Conservation (phyloP, 2,797 vertebrate genomes). For the Naso thynnoides region DNA sequence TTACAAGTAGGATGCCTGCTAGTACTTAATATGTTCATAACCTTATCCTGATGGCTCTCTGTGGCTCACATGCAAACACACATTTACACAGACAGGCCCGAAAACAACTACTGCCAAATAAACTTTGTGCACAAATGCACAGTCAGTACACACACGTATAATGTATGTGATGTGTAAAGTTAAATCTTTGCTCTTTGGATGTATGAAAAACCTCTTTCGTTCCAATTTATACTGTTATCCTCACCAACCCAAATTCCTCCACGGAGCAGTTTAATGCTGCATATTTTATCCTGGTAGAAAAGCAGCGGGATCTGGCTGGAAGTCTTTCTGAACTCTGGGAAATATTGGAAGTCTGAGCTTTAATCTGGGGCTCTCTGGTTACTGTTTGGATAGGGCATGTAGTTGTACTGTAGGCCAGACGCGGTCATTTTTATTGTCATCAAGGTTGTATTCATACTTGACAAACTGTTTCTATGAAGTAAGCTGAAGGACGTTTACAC, state of each 20-base stretch:
- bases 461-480: slow-evolving; percentile 46
- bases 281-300: slow-evolving; percentile 51
- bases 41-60: slow-evolving; percentile 28
- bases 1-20: slow-evolving; percentile 55
- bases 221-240: slow-evolving; percentile 49
- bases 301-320: slow-evolving; percentile 49
- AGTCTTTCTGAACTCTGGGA: slow-evolving; percentile 66
- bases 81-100: slow-evolving; percentile 23
- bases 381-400: slow-evolving; percentile 67
- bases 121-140: not conserved
- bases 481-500: slow-evolving; percentile 38
- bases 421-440: slow-evolving; percentile 64
- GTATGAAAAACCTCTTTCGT: slow-evolving; percentile 45
- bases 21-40: slow-evolving; percentile 65
- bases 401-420: slow-evolving; percentile 40
- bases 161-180: slow-evolving; percentile 10
- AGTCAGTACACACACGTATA: slow-evolving; percentile 12
- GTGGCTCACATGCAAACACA: slow-evolving; percentile 28
- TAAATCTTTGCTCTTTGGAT: slow-evolving; percentile 36
- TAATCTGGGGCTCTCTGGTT: slow-evolving; percentile 61
- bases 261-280: slow-evolving; percentile 46
- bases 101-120: slow-evolving; percentile 16
- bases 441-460: slow-evolving; percentile 48
- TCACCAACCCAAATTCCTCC: slow-evolving; percentile 48
- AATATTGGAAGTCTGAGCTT: slow-evolving; percentile 63